Conservation (phyloP, 2,888 invertebrate species). For the Strigamia transsilvanica region DNA sequence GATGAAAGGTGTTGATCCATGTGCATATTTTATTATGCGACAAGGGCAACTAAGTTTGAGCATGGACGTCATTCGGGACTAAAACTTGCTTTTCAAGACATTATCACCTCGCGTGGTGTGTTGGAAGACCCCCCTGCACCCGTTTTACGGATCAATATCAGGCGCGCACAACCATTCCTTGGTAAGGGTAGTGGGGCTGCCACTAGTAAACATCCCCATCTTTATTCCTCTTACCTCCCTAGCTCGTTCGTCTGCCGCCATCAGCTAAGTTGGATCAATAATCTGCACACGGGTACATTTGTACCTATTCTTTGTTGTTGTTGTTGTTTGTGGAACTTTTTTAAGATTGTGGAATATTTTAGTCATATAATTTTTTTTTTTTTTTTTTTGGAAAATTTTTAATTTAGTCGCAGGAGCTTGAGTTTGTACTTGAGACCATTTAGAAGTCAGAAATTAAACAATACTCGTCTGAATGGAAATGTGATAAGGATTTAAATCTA, state of each 20-base stretch:
- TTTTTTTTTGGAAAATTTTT: no score
- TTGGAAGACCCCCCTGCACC: constrained; percentile 1
- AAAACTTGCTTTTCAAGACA: constrained; percentile 17
- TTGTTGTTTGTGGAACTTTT: no score
- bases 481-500: no score
- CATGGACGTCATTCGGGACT: constrained; percentile 3
- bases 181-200: neutral
- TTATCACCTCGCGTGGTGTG: constrained; percentile 13
- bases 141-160: constrained; percentile 20
- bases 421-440: no score
- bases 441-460: no score
- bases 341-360: no score
- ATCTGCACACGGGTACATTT: neutral
- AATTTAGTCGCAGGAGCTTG: no score
- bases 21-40: neutral
- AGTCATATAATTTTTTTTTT: no score
- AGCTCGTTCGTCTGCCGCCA: neutral
- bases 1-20: constrained; percentile 2
- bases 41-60: constrained; percentile 13
- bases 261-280: constrained; percentile 15
- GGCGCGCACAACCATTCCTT: constrained; percentile 15
- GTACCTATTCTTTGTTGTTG: neutral
- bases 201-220: constrained; percentile 23
- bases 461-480: no score
- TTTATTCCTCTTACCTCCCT: neutral